Evolutionary conservation across 92 coral and sea anemone genomes (phyloP), one percentile per base, ranked within the genome.

Genomic region (Phenganax marumi): DNA sequence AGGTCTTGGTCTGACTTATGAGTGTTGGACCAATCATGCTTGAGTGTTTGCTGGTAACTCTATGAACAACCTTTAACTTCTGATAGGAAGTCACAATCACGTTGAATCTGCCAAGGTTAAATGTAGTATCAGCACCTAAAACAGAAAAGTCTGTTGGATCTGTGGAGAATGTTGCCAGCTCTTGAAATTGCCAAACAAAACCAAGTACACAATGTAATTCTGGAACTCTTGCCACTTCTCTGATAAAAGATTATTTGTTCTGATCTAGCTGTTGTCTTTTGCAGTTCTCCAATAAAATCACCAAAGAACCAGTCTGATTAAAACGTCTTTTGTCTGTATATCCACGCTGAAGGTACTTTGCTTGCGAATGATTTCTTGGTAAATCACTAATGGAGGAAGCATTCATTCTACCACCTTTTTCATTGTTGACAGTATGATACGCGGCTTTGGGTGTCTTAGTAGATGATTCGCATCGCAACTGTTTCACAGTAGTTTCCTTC

Each of bases 161-260:
- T 55, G 90, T 86, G 53, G 88, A 89, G 61, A 89, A 89, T 64
- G 81, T 55, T 3, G 16, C 52, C 81, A 24, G 86, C 68, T 89
- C 88, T 25, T 75, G 50, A 21, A 86, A 65, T 43, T 89, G 89
- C 88, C 87, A 80, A 79, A 82, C 87, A 46, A 68, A 89, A 8
- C 63, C 86, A 49, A 89, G 63, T 57, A 89, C 89, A 47, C 89
- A 89, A 24, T 85, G 65, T 39, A 89, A 71, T 76, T n/a, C n/a
- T n/a, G n/a, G n/a, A n/a, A n/a, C n/a, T n/a, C n/a, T n/a, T n/a
- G n/a, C n/a, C n/a, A n/a, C n/a, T n/a, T n/a, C n/a, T n/a, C n/a
- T n/a, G n/a, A n/a, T n/a, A n/a, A n/a, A n/a, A n/a, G n/a, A n/a
- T 89, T 66, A 80, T 69, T 85, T 70, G 74, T 76, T 63, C 52